Conservation (phyloP, 2,888 invertebrate genomes). For the Monoplex corrugatus region DNA sequence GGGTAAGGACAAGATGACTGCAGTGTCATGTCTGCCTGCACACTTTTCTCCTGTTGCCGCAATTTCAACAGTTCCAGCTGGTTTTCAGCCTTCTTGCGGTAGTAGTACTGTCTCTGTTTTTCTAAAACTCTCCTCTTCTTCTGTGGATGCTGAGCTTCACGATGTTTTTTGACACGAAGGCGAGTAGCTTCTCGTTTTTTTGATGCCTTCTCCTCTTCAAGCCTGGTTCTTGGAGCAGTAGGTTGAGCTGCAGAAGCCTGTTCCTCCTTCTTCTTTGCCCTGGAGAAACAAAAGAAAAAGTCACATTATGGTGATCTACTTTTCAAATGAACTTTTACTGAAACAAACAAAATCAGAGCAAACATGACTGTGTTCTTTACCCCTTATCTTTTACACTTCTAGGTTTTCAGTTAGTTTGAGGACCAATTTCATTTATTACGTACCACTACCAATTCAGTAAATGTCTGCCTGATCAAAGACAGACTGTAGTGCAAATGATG, state of each 20-base stretch:
- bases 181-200: background rate
- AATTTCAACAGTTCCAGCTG: background rate
- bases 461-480: too few species aligned
- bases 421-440: too few species aligned
- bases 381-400: too few species aligned
- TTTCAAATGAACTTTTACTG: too few species aligned
- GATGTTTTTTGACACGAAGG: background rate
- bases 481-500: too few species aligned
- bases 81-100: background rate
- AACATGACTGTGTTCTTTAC: too few species aligned
- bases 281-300: background rate
- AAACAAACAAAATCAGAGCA: too few species aligned
- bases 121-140: background rate
- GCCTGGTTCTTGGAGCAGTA: background rate
- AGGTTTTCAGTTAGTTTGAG: too few species aligned
- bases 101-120: background rate
- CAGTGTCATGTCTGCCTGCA: background rate
- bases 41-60: background rate
- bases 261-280: background rate
- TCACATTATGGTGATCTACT: too few species aligned
- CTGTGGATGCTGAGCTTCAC: background rate
- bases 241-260: too few species aligned
- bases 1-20: background rate
- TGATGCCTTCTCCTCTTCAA: background rate
- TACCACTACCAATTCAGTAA: too few species aligned